Percentiles rank a stretch among this genome's conserved stretches.
These are phyloP conservation scores for Ceratotherium simum DNA, from an alignment of 2,113 vertebrate species.

Conservation along the genomic window DNA sequence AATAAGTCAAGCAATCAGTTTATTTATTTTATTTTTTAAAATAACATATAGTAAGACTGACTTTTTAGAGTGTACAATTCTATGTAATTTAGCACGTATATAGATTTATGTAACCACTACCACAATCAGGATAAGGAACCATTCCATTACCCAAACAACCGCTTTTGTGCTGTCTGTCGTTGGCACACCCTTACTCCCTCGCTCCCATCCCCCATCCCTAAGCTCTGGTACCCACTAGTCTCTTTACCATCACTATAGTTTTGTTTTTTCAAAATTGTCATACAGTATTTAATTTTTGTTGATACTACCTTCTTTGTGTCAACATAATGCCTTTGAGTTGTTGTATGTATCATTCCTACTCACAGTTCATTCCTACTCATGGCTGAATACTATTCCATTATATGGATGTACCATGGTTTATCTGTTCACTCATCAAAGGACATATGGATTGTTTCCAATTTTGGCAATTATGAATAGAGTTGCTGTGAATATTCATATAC, in stretches of 20 bases:
- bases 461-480: background rate
- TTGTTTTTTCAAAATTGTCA: background rate
- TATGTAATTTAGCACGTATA: background rate
- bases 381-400: background rate
- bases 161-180: background rate
- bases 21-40: background rate
- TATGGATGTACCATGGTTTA: background rate
- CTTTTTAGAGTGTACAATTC: background rate
- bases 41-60: background rate
- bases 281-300: background rate
- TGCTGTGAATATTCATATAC: background rate
- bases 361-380: background rate
- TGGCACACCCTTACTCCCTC: background rate
- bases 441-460: background rate
- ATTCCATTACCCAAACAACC: background rate
- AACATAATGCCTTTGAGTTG: background rate
- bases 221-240: background rate
- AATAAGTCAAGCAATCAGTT: background rate
- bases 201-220: background rate
- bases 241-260: background rate
- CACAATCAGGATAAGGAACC: background rate
- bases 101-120: background rate
- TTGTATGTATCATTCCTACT: background rate
- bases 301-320: background rate
- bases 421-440: background rate